A percentile compares a stretch with the other conserved stretches of the same genome.
Evolutionary conservation across 2,797 vertebrate genomes (phyloP).

Genomic region (Siniperca obscura): DNA sequence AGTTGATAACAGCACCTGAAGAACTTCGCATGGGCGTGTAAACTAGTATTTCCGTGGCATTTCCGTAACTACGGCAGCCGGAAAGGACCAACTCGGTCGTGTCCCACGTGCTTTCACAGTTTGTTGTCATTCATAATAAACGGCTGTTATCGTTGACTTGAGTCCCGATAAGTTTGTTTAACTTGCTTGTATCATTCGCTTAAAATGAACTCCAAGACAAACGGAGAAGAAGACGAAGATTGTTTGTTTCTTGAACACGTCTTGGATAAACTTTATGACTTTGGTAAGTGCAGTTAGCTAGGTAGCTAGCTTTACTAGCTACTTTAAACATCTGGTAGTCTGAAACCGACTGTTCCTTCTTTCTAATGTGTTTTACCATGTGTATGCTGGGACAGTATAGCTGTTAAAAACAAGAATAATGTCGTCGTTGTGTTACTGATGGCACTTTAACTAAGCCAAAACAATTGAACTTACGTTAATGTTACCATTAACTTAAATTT

Average conservation of each 20-base stretch:
- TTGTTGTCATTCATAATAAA: constrained; percentile 50
- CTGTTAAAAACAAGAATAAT: background rate
- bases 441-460: background rate
- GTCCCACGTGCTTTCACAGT: constrained; percentile 38
- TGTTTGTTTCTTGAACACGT: constrained; percentile 75
- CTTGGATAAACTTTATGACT: constrained; percentile 84
- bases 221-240: constrained; percentile 58
- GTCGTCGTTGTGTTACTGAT: accelerated
- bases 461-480: accelerated
- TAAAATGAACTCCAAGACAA: constrained; percentile 26
- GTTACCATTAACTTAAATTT: background rate
- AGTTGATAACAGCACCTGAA: background rate
- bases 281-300: constrained; percentile 77
- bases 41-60: constrained; percentile 59
- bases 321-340: background rate
- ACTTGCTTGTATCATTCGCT: background rate
- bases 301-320: constrained; percentile 31
- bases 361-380: background rate
- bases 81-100: background rate
- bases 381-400: accelerated
- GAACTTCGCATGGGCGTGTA: constrained; percentile 76
- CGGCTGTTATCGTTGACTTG: accelerated
- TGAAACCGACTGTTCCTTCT: background rate
- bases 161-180: background rate
- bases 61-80: constrained; percentile 70